Evolutionary conservation across 2,888 invertebrate genomes (phyloP).

Genomic region (Philereme vetulata): DNA sequence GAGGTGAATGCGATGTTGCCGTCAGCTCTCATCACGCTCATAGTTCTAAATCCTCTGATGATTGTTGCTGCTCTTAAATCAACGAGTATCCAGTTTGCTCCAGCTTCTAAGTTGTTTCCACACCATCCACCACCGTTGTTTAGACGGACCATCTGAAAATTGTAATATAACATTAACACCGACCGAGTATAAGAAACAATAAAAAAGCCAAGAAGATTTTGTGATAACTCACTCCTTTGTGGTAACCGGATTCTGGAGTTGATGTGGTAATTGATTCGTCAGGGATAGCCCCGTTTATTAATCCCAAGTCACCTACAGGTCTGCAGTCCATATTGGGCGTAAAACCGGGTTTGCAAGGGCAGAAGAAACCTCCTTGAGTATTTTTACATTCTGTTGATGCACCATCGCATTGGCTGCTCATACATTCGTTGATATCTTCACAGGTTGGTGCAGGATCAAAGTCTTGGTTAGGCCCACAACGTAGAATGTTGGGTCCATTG

Average conservation of each 20-base stretch:
- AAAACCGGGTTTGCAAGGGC: conserved; percentile 93
- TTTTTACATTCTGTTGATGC: conserved; percentile 96
- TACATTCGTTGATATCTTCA: conserved; percentile 96
- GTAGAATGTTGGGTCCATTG: conserved; percentile 91
- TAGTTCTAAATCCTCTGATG: conserved; percentile 94
- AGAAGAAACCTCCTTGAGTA: conserved; percentile 93
- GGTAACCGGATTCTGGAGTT: conserved; percentile 91
- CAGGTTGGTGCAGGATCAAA: conserved; percentile 94
- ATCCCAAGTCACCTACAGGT: conserved; percentile 94
- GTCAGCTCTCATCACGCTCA: conserved; percentile 92
- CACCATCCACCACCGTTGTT: conserved; percentile 95
- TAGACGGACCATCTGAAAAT: conserved; percentile 89
- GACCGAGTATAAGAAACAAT: conserved; percentile 5
- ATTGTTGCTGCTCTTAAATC: conserved; percentile 95
- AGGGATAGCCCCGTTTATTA: conserved; percentile 94
- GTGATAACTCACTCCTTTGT: conserved; percentile 86
- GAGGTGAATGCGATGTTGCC: conserved; percentile 95
- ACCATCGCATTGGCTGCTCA: conserved; percentile 93
- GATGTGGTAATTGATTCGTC: conserved; percentile 95
- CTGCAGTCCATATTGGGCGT: conserved; percentile 93
- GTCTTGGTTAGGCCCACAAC: conserved; percentile 92
- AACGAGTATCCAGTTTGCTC: conserved; percentile 94
- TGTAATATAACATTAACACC: conserved; percentile 19
- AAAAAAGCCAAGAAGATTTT: conserved; percentile 1
- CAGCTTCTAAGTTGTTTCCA: conserved; percentile 92